A percentile compares a stretch with the other conserved stretches of the same genome.
Evolutionary conservation across 2,888 invertebrate genomes (phyloP).

Genomic region (Perithous albicinctus): DNA sequence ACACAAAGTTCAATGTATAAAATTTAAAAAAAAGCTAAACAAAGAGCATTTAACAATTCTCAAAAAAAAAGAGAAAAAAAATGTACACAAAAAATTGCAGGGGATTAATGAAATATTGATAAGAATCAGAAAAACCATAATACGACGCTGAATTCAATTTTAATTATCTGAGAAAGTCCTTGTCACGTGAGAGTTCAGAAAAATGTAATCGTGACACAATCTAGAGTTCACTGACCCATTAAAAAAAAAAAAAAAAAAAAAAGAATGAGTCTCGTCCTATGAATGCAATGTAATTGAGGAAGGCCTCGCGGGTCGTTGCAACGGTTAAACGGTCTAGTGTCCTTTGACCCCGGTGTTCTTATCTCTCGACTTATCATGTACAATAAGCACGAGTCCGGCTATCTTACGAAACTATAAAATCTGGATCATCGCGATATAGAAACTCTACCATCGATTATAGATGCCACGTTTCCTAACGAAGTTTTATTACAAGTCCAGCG

Average conservation of each 20-base stretch:
- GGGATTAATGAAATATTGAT: conserved; percentile 15
- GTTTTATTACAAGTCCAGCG: neutral
- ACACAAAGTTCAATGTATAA: neutral
- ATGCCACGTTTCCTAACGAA: neutral
- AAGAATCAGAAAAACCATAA: conserved; percentile 2
- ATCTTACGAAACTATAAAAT: conserved; percentile 39
- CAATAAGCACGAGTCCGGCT: neutral
- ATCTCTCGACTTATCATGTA: neutral
- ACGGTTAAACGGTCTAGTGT: neutral
- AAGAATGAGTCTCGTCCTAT: conserved; percentile 4
- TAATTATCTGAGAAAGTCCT: conserved; percentile 4
- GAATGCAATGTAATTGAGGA: neutral
- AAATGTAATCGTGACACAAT: conserved; percentile 11
- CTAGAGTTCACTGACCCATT: neutral
- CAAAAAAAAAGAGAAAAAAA: neutral
- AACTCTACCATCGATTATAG: conserved; percentile 10
- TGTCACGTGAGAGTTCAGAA: conserved; percentile 7
- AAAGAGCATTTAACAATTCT: neutral
- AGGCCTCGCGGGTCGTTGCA: conserved; percentile 24
- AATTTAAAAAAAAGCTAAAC: neutral
- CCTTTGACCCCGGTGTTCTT: conserved; percentile 10
- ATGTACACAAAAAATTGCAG: neutral
- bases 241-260: neutral
- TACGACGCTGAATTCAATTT: conserved; percentile 8
- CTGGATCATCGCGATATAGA: conserved; percentile 47